Base-by-base conservation (phyloP, 2,888 invertebrate genomes). In the Halictus quadricinctus region DNA sequence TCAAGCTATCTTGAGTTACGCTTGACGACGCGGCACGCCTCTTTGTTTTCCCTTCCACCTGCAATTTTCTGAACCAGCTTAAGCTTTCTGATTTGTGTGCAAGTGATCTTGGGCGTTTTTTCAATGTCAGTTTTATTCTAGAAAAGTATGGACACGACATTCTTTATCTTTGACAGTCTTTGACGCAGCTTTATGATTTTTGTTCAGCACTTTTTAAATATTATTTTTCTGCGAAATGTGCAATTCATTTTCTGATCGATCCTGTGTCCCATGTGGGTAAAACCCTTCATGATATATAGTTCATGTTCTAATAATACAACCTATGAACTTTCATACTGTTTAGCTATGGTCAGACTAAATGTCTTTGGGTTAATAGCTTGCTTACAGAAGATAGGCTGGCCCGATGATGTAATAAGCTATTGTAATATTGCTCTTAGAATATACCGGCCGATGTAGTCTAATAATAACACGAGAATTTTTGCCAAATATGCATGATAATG, bases 311-410 rank as follows among this genome's bases (percentile, higher is more conserved):
- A 29, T 36, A 41, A 29, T 46, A 48, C 66, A 21, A 18, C 36
- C n/a, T 29, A 50, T 12, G n/a, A 79, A 80, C 79, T 80, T 85
- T 77, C 79, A 7, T 41, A 50, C 69, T 72, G 73, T 41, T 70
- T 81, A 72, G 82, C 84, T 75, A 66, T 75, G 64, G 72, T 25
- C 69, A 1, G 70, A 64, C 29, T 82, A 88, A 89, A 87, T 87
- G 86, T 88, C 80, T 85, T 79, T 78, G 76, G 82, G 84, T 86
- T 87, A 89, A 89, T 84, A 84, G 83, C 73, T 18, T 18, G 21
- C 60, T 72, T 54, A 50, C 72, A 79, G 85, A 43, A 82, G 85
- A 83, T 74, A 76, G 83, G 76, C 76, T 79, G 66, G 79, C 48
- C 66, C 43, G 64, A 50, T 86, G 64, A 48, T 73, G 73, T 72